Evolutionary conservation across 2,797 vertebrate species (phyloP), one percentile per base, ranked within the genome.

Genomic region (Halcyon badia): DNA sequence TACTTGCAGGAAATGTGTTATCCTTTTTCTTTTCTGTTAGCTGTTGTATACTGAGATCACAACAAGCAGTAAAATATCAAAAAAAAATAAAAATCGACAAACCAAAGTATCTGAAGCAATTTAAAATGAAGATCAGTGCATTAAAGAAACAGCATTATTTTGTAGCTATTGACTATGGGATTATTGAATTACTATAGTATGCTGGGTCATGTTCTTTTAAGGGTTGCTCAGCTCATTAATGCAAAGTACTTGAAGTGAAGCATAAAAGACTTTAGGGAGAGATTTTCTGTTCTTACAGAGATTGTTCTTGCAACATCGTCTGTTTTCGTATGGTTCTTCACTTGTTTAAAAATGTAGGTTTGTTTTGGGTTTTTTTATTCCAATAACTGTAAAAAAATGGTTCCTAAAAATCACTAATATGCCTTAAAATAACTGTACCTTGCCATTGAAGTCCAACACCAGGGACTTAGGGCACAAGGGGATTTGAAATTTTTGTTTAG

Each of bases 181-280:
- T 90, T 96, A 92, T 61, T 94, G 83, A 73, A 91, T 89, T 87
- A 61, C 69, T 90, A 2, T 85, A 70, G 66, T 93, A 35, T 94
- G 77, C 79, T 92, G 51, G 88, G 69, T 94, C 86, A 83, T 95
- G 91, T 51, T 93, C 87, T 86, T 97, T 91, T 93, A 95, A 87
- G 78, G 90, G 66, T 96, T 97, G 73, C 87, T 95, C 54, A 85
- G 87, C 85, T 97, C 75, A 91, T 94, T 96, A 97, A 92, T 95
- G 78, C 93, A 92, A 96, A 96, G 51, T 72, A 83, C 78, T 96
- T 91, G 77, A 93, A 94, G 52, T 90, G 57, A 96, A 96, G 89
- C 62, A 84, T 93, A 90, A 79, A 93, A 90, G 73, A 94, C 75
- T 94, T 92, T 52, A 89, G 25, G 49, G 51, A 94, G 62, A 93